phyloP scores from a whole-genome alignment of 2,113 vertebrate species.

The Orycteropus afer region DNA sequence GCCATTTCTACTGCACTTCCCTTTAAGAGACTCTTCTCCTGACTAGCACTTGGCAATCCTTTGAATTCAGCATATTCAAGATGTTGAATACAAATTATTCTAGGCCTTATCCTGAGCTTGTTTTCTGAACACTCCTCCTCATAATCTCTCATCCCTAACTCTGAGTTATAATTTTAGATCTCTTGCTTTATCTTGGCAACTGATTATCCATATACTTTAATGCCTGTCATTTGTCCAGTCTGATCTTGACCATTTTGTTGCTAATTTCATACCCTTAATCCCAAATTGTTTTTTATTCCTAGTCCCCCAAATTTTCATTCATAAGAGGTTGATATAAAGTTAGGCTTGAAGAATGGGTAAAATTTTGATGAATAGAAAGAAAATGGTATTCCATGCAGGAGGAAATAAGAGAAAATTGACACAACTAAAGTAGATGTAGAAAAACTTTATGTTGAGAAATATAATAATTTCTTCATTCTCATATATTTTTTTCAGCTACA shows the following conservation, averaged over 20 bases:
- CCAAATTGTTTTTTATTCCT: not conserved
- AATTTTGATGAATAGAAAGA: conserved; percentile 3
- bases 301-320: not conserved
- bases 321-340: not conserved
- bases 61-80: not conserved
- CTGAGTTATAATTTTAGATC: not conserved
- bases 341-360: not conserved
- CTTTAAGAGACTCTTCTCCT: not conserved
- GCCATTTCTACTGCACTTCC: not conserved
- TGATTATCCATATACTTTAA: not conserved
- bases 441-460: not conserved
- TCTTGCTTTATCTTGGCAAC: not conserved
- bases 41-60: not conserved
- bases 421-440: not conserved
- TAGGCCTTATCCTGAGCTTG: not conserved
- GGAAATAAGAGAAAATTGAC: not conserved
- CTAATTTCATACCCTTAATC: not conserved
- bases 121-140: not conserved
- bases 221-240: not conserved
- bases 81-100: not conserved
- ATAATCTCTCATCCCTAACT: not conserved
- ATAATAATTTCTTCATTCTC: not conserved
- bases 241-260: not conserved
- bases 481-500: not conserved
- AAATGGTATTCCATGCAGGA: not conserved